Conservation (phyloP, 2,113 vertebrate species). For the Percopsis transmontana region DNA sequence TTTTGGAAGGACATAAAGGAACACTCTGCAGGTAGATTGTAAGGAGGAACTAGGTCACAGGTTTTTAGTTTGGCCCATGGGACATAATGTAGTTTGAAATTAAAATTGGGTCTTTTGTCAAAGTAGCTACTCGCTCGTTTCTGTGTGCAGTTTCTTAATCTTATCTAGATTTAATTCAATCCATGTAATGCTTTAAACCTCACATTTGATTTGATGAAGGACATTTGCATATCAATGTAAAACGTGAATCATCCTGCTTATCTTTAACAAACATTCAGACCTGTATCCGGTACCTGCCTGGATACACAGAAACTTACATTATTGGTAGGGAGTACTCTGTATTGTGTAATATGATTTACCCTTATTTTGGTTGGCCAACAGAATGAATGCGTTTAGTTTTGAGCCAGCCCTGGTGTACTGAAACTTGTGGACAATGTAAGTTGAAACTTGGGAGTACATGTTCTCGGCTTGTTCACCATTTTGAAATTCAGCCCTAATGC, state of each 20-base stretch:
- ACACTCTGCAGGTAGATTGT: conserved; percentile 27
- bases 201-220: too few relatives aligned
- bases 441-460: background rate
- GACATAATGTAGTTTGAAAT: conserved; percentile 6
- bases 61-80: conserved; percentile 27
- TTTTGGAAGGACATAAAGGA: conserved; percentile 23
- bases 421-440: background rate
- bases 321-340: background rate
- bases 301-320: background rate
- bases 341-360: background rate
- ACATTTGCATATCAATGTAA: background rate
- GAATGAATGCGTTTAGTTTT: background rate
- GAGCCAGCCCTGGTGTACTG: background rate
- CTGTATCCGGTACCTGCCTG: background rate
- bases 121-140: background rate
- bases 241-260: background rate
- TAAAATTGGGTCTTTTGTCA: conserved; percentile 6
- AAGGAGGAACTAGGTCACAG: conserved; percentile 36
- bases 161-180: background rate
- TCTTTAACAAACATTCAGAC: background rate
- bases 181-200: too few relatives aligned
- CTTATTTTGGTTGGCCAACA: background rate
- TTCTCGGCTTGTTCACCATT: background rate
- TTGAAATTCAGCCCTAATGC: background rate
- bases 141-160: background rate